Conservation (phyloP, 2,113 vertebrate species). For the Pteropus alecto region DNA sequence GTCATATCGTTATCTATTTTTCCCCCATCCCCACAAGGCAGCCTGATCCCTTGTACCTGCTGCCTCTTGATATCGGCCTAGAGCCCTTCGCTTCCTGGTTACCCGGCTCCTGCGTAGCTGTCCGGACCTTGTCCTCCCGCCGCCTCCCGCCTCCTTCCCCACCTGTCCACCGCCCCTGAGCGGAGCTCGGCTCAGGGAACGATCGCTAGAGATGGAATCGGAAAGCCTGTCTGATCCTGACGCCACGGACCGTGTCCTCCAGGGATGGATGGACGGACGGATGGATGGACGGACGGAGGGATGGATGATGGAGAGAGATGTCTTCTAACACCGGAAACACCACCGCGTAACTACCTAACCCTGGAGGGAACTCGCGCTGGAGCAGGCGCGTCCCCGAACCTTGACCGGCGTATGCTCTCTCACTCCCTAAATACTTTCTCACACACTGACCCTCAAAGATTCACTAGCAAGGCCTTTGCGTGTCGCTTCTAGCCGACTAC, state of each 20-base stretch:
- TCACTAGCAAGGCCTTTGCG: not conserved
- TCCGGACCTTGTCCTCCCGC: not conserved
- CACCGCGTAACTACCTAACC: not conserved
- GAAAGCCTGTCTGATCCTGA: not conserved
- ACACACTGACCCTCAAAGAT: not conserved
- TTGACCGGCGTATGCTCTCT: not conserved
- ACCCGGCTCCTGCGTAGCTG: accelerated
- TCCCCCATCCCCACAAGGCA: not conserved
- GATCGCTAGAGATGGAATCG: not conserved
- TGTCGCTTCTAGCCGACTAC: not conserved
- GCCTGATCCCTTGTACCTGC: not conserved
- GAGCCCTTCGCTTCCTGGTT: not conserved
- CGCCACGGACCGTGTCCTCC: not conserved
- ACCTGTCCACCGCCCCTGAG: too few species aligned
- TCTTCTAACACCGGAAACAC: not conserved
- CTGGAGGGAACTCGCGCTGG: not conserved
- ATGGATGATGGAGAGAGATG: too few species aligned
- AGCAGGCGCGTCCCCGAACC: not conserved
- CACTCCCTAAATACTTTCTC: not conserved
- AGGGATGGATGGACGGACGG: not conserved
- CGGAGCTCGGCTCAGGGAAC: not conserved
- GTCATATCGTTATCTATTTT: not conserved
- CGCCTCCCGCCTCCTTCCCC: not conserved
- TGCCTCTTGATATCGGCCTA: not conserved
- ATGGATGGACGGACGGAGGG: not conserved